Conservation (phyloP, 2,113 vertebrate species). For the Puntigrus tetrazona region DNA sequence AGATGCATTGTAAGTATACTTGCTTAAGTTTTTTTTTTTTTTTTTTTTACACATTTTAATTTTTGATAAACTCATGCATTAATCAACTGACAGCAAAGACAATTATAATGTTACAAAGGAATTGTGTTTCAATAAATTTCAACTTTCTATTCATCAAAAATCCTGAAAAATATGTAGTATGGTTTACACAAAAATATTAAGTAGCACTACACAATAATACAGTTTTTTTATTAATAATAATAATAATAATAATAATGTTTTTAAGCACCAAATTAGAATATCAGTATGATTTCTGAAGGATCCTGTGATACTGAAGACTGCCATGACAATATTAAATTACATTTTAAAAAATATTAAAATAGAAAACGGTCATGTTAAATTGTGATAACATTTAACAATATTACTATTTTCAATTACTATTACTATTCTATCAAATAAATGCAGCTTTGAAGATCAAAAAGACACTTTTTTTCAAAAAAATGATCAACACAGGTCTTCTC, state of each 20-base stretch:
- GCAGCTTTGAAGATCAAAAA: not conserved
- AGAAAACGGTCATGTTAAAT: not conserved
- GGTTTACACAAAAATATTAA: not conserved
- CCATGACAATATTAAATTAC: not conserved
- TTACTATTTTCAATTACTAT: not conserved
- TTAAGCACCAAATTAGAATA: not conserved
- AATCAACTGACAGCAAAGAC: not conserved
- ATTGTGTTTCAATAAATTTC: not conserved
- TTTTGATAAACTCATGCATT: no score
- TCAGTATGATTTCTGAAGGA: not conserved
- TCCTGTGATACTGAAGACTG: not conserved
- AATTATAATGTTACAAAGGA: not conserved
- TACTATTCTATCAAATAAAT: not conserved
- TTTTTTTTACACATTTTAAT: no score
- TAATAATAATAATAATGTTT: not conserved
- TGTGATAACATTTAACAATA: not conserved
- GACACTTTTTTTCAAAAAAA: not conserved
- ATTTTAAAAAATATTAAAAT: not conserved
- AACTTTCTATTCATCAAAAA: not conserved
- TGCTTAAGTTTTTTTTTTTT: no score
- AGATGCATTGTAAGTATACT: constrained; percentile 16
- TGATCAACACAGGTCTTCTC: no score
- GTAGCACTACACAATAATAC: not conserved
- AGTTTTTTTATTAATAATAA: not conserved
- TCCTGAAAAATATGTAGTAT: not conserved